phyloP scores from a whole-genome alignment of 1,140 invertebrate species.

The Ceratosolen fusciceps region DNA sequence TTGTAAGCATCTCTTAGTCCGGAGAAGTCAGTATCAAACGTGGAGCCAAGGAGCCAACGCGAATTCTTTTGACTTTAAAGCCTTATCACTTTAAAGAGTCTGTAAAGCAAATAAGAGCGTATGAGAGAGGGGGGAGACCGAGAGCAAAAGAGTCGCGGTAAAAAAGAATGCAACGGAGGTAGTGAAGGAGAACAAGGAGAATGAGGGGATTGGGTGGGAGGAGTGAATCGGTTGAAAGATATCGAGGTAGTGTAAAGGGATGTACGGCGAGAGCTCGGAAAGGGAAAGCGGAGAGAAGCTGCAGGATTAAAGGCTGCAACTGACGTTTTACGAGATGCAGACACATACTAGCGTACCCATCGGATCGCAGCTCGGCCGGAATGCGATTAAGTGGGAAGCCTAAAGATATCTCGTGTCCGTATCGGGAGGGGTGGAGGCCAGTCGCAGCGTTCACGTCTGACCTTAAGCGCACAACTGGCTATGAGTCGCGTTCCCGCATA shows the following conservation, averaged over 20 bases:
- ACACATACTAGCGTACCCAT: slow-evolving; percentile 40
- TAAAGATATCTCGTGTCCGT: slow-evolving; percentile 59
- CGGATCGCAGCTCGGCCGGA: slow-evolving; percentile 53
- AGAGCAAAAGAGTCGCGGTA: neutral
- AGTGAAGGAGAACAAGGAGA: neutral
- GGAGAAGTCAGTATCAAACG: neutral
- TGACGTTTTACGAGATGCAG: slow-evolving; percentile 31
- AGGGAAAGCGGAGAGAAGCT: slow-evolving; percentile 39
- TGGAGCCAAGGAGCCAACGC: neutral
- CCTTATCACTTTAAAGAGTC: slow-evolving; percentile 21
- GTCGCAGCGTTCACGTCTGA: slow-evolving; percentile 61
- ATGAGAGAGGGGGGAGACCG: neutral
- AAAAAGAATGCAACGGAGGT: slow-evolving; percentile 18
- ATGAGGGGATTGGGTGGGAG: too few relatives aligned
- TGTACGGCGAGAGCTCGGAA: too few relatives aligned
- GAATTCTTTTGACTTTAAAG: too few relatives aligned
- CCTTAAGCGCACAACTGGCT: slow-evolving; percentile 67
- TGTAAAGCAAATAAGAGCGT: too few relatives aligned
- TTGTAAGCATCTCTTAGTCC: slow-evolving; percentile 18
- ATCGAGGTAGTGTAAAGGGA: too few relatives aligned
- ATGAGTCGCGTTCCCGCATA: slow-evolving; percentile 67
- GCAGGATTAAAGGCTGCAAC: slow-evolving; percentile 40
- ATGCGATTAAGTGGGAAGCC: slow-evolving; percentile 60
- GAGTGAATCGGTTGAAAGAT: too few relatives aligned
- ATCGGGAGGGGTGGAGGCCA: slow-evolving; percentile 42